phyloP scores from a whole-genome alignment of 2,113 vertebrate species.

The Zosterops japonicus region DNA sequence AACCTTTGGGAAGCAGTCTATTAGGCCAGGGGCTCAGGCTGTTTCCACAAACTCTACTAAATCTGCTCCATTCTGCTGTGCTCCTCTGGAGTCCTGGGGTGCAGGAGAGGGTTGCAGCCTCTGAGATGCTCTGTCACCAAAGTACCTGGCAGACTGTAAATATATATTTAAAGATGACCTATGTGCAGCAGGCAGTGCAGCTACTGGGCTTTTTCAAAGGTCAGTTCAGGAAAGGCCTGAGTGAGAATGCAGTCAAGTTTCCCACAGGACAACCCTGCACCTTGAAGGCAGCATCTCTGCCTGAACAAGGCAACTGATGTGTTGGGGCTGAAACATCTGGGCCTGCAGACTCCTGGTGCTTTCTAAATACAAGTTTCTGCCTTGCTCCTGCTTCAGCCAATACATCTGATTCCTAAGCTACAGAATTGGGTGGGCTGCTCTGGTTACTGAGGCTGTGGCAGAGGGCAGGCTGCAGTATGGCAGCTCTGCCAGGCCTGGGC shows the following conservation, averaged over 20 bases:
- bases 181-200: not conserved
- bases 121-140: not conserved
- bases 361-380: not conserved
- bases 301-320: not conserved
- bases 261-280: not conserved
- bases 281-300: fast-evolving
- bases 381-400: not conserved
- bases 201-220: not conserved
- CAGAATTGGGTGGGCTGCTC: fast-evolving
- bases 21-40: not conserved
- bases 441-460: fast-evolving
- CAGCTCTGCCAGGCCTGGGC: fast-evolving
- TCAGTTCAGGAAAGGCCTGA: not conserved
- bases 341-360: not conserved
- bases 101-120: not conserved
- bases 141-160: not conserved
- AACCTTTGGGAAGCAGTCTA: not conserved
- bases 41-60: not conserved
- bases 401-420: not conserved
- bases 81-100: fast-evolving
- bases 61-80: not conserved
- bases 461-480: not conserved
- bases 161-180: not conserved
- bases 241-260: not conserved
- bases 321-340: not conserved